Evolutionary conservation across 2,888 invertebrate species (phyloP), one percentile per base, ranked within the genome.

Genomic region (Meiosimyza platycephala): DNA sequence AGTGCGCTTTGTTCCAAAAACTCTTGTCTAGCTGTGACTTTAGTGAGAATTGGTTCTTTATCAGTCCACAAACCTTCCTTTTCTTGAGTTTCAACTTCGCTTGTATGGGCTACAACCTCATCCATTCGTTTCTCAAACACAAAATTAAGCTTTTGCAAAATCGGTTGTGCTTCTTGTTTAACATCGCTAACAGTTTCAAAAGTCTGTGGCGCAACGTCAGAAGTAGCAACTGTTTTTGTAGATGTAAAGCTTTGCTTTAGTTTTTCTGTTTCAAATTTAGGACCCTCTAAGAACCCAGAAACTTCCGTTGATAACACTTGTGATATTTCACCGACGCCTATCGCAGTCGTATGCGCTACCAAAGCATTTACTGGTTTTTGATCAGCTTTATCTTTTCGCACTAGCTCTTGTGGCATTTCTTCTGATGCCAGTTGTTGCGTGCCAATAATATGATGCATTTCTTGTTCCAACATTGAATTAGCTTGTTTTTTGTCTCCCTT

Each of bases 261-360:
- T 62, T 86, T 84, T 9, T 9, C 28, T 87, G 90, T 72, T 84
- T 81, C 16, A 88, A 86, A 74, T 64, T 88, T 88, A 72, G 88
- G 88, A 16, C 89, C 82, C 15, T 85, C 79, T 40, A 93, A 89
- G 62, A 89, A 87, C 62, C 88, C 89, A 88, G 93, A 93, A 57
- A 90, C 90, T 87, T 94, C 94, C 85, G 93, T 92, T 11, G 91
- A 81, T n/a, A 90, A 83, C 0, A 91, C 88, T 79, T 90, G 89
- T 9, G 89, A 89, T 47, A 89, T 82, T 80, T 90, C 90, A 77
- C 91, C 90, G 59, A 89, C 87, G 83, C 92, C 91, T 69, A 93
- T 85, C 64, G 90, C 87, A 63, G 88, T 88, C 77, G 93, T 85
- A 15, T 87, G 84, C 13, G 74, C 70, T 11, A 71, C 50, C 16